Percentiles rank a stretch among this genome's conserved stretches.
These are phyloP conservation scores for Tyria jacobaeae DNA, from an alignment of 2,888 invertebrate genomes.

Conservation along the genomic window DNA sequence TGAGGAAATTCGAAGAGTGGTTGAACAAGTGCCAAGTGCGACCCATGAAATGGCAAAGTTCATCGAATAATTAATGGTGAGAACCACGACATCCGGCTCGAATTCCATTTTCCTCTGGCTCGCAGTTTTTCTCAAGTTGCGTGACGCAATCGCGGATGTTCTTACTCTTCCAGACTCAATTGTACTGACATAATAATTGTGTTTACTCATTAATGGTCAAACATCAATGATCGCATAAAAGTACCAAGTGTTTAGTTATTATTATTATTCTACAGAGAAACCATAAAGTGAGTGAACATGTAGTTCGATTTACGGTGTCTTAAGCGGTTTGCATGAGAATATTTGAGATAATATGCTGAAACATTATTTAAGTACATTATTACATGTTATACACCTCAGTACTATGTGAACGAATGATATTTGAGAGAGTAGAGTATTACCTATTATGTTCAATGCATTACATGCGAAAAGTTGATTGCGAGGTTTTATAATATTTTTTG, in stretches of 20 bases:
- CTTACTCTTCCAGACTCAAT: constrained; percentile 45
- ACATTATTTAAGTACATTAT: neutral
- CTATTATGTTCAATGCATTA: too few relatives aligned
- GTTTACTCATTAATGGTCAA: constrained; percentile 49
- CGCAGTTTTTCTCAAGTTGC: constrained; percentile 74
- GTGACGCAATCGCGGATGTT: constrained; percentile 81
- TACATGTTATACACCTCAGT: neutral
- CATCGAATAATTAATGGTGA: constrained; percentile 70
- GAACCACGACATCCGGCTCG: constrained; percentile 80
- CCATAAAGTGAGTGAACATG: constrained; percentile 7
- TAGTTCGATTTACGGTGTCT: constrained; percentile 7
- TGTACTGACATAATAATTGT: constrained; percentile 56
- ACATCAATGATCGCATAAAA: constrained; percentile 29
- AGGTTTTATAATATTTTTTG: too few relatives aligned
- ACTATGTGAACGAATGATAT: neutral
- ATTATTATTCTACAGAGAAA: constrained; percentile 9
- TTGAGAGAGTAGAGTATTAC: neutral
- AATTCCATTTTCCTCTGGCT: constrained; percentile 74
- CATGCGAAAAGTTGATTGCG: neutral
- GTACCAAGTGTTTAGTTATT: constrained; percentile 15
- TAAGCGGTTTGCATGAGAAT: constrained; percentile 3
- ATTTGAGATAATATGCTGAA: constrained; percentile 6
- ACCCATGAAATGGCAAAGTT: constrained; percentile 48
- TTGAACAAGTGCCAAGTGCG: constrained; percentile 55
- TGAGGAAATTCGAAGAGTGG: constrained; percentile 69